Conservation (phyloP, 2,797 vertebrate species). For the Phoebastria nigripes region DNA sequence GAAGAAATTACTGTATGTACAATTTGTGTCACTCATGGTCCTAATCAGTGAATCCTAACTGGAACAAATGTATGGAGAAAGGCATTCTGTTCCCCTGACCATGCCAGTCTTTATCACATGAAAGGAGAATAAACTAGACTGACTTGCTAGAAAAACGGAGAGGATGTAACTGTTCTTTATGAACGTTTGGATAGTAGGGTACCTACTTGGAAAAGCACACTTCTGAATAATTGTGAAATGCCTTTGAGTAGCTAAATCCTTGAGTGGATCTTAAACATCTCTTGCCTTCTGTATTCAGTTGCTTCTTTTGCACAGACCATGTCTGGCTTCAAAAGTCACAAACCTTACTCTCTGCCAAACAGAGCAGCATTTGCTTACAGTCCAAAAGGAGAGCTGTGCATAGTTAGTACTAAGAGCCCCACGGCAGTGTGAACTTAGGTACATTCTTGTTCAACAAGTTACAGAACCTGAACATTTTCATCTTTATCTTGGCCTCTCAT, state of each 20-base stretch:
- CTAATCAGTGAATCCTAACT: not conserved
- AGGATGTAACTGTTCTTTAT: not conserved
- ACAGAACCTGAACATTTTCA: not conserved
- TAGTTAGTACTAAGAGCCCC: not conserved
- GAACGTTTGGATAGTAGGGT: not conserved
- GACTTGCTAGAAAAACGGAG: not conserved
- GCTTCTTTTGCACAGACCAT: not conserved
- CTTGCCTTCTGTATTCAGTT: not conserved
- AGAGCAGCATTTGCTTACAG: not conserved
- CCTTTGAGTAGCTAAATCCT: not conserved
- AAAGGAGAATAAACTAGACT: not conserved
- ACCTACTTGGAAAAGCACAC: not conserved
- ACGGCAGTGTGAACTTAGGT: not conserved
- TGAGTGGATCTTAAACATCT: not conserved
- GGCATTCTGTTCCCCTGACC: not conserved
- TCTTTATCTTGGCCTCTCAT: not conserved
- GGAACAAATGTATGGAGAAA: not conserved
- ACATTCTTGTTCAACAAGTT: not conserved
- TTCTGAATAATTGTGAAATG: not conserved
- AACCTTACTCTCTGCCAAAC: not conserved
- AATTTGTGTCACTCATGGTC: not conserved
- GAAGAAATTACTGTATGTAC: not conserved
- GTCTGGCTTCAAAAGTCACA: not conserved
- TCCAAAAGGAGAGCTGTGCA: not conserved
- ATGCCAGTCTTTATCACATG: not conserved